Evolutionary conservation across 2,113 vertebrate species (phyloP), one percentile per base, ranked within the genome.

Genomic region (Holacanthus passer): DNA sequence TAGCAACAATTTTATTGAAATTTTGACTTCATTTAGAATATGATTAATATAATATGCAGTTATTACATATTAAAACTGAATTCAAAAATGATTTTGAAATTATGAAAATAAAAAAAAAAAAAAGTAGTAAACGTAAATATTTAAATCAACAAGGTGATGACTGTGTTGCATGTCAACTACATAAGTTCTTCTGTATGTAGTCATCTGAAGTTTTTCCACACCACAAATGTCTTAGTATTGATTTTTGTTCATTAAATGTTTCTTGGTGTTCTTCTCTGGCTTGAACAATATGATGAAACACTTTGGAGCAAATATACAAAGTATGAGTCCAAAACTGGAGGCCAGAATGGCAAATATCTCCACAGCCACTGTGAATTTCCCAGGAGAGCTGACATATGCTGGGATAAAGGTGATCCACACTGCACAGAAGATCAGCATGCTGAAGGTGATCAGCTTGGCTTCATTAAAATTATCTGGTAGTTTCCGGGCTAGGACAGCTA

Each of bases 391-490:
- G 62, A 77, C 62, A 77, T 77, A 77, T 2, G 73, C 73, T 56
- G 73, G 69, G 1, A 77, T 77, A 27, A 77, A 77, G 3, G 60
- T 65, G 48, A 76, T 41, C 73, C 73, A 76, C 10, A 76, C 73
- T 31, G 73, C 73, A 76, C 73, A 76, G 60, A 76, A 76, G 55
- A 76, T 76, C 48, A 76, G 8, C 73, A 76, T 76, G 73, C 73
- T 76, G 48, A 76, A 76, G 7, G 60, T 65, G 73, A 75, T 75
- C 0, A 55, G 5, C 12, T 75, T 75, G 59, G 73, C 73, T 31
- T 75, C 73, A 66, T 82, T 82, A n/a, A 82, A 82, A 60, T 37
- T 82, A 53, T 85, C 73, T 35, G 73, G 74, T 7, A 86, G 69
- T 55, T 85, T 85, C 1, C 83, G 52, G 24, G 73, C 83, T 1